phyloP scores from a whole-genome alignment of 1,140 invertebrate genomes.

The Manduca sexta region DNA sequence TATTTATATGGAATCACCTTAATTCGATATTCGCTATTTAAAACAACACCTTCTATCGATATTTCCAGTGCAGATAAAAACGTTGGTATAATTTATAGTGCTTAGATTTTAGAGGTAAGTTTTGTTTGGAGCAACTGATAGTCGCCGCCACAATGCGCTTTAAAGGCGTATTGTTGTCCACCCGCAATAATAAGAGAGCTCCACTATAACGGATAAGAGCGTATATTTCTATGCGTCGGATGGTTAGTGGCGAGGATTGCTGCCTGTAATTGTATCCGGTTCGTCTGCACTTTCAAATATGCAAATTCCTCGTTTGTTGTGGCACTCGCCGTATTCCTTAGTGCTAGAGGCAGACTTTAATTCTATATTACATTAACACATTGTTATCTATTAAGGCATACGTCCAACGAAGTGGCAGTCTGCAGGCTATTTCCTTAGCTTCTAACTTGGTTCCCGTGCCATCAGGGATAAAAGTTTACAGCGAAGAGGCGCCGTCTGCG shows the following conservation, averaged over 20 bases:
- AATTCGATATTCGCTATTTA: no score
- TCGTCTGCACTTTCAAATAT: slow-evolving; percentile 22
- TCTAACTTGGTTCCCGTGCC: slow-evolving; percentile 20
- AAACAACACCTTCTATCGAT: no score
- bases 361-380: no score
- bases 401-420: slow-evolving; percentile 27
- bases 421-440: slow-evolving; percentile 28
- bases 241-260: slow-evolving; percentile 44
- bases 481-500: slow-evolving; percentile 29
- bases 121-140: background rate
- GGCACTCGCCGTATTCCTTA: no score
- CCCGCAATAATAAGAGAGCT: slow-evolving; percentile 60
- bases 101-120: no score
- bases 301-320: slow-evolving; percentile 6
- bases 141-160: slow-evolving; percentile 5
- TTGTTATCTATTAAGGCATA: slow-evolving; percentile 23
- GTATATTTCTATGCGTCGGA: slow-evolving; percentile 43
- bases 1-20: no score
- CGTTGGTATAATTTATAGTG: no score
- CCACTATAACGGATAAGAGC: slow-evolving; percentile 48
- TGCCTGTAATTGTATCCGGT: slow-evolving; percentile 64
- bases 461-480: slow-evolving; percentile 49
- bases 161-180: slow-evolving; percentile 33
- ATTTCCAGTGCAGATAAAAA: no score
- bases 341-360: no score